These are phyloP conservation scores for Myotis planiceps DNA, from an alignment of 2,797 vertebrate species.

Conservation along the genomic window DNA sequence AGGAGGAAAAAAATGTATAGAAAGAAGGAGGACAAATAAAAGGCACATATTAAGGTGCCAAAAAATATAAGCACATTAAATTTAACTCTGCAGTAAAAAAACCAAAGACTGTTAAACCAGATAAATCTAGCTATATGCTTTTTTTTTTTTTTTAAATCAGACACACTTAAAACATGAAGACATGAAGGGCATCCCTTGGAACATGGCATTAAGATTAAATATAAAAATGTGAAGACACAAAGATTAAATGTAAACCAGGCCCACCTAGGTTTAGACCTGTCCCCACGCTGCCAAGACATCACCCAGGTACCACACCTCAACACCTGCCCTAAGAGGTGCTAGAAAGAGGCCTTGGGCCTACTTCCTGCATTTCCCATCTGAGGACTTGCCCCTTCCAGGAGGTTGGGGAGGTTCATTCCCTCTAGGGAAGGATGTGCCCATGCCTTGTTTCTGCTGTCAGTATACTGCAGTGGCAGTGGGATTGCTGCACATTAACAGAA, in stretches of 20 bases:
- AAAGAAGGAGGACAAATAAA: conserved; percentile 33
- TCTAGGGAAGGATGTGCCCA: not conserved
- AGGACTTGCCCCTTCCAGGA: not conserved
- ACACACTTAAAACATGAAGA: not conserved
- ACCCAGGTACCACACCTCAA: not conserved
- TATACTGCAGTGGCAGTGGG: not conserved
- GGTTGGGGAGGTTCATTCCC: not conserved
- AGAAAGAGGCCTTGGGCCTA: not conserved
- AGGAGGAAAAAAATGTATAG: not conserved
- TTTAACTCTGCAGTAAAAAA: not conserved
- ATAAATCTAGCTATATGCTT: not conserved
- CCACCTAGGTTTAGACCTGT: not conserved
- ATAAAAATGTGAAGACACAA: not conserved
- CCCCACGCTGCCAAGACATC: not conserved
- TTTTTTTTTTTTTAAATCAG: not conserved
- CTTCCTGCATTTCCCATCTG: not conserved
- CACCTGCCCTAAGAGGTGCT: not conserved
- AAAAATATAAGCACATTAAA: not conserved
- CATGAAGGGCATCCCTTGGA: not conserved
- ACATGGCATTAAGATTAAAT: not conserved
- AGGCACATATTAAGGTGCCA: not conserved
- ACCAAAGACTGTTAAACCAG: not conserved
- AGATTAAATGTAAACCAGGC: not conserved
- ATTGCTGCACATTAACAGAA: not conserved
- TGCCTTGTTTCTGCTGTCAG: not conserved